Conservation (phyloP, 2,113 vertebrate genomes). For the Cynoglossus semilaevis region DNA sequence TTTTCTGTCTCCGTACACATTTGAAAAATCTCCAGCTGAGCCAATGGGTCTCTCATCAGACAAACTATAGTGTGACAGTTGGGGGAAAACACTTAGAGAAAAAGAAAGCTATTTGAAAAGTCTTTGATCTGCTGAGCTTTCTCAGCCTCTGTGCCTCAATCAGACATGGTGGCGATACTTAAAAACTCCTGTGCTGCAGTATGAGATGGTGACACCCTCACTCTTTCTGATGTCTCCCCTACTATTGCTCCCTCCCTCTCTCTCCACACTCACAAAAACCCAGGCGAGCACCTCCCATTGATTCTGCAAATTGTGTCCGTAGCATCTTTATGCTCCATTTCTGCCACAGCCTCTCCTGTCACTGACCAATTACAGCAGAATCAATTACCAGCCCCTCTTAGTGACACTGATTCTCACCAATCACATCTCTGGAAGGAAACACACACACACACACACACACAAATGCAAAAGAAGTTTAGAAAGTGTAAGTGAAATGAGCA, state of each 20-base stretch:
- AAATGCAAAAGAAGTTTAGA: constrained; percentile 16
- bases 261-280: constrained; percentile 13
- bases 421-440: constrained; percentile 33
- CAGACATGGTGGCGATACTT: constrained; percentile 64
- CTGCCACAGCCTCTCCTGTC: constrained; percentile 75
- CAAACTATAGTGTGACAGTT: constrained; percentile 47
- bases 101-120: constrained; percentile 57
- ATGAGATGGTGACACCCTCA: constrained; percentile 41
- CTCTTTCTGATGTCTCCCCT: constrained; percentile 22
- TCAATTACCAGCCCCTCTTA: constrained; percentile 80
- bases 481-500: constrained; percentile 31
- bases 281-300: constrained; percentile 65
- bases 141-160: constrained; percentile 60
- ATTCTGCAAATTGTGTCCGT: constrained; percentile 76
- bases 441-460: constrained; percentile 3
- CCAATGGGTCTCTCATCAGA: constrained; percentile 31
- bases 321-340: constrained; percentile 77
- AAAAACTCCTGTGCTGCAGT: constrained; percentile 53
- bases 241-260: constrained; percentile 19
- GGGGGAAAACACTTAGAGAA: constrained; percentile 12
- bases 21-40: constrained; percentile 33
- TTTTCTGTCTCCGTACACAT: constrained; percentile 42
- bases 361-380: constrained; percentile 78
- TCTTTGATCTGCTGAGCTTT: constrained; percentile 69
- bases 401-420: constrained; percentile 51